Base-by-base conservation (phyloP, 1,140 invertebrate species). In the Aphelinus atriplicis region DNA sequence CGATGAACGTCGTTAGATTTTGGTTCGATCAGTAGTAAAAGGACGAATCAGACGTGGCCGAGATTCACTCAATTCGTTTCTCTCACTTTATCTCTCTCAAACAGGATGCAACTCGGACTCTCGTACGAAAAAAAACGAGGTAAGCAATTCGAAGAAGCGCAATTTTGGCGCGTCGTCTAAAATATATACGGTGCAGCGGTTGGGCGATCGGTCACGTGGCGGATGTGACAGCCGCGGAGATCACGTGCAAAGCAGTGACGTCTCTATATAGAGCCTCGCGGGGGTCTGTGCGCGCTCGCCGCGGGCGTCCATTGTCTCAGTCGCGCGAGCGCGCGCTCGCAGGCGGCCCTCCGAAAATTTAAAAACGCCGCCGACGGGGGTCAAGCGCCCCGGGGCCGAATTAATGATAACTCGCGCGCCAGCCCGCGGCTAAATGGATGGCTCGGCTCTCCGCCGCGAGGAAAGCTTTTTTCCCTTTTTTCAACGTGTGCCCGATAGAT, bases 291-390 rank as follows among this genome's bases (percentile, higher is more conserved):
- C 63, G 65, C n/a, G 42, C 53, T 47, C 72, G 56, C 72, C 47
- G 6, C 73, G 65, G 72, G 73, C 73, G 73, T 70, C 73, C 66
- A 75, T 75, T 75, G 73, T 75, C 51, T 69, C 64, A 26, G 26
- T 26, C 26, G 10, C 45, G 5, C 2, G 56, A 9, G 68, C 7
- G 42, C 58, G 26, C 9, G 7, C 45, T n/a, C 68, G 4, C 58
- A 4, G 68, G 69, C 57, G 68, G 57, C 50, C 66, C 45, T 63
- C 61, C 70, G 26, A 26, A 26, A 26, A 26, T 26, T 26, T 26
- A 26, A 26, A 26, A 26, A 26, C 51, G 62, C 50, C 71, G 61
- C 63, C 71, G 61, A 61, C 62, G 53, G 43, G 70, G 61, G 10
- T n/a, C 51, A 53, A 42, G 58, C 57, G 46, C 58, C 60, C 58